These are phyloP conservation scores for Zoanthus sociatus DNA, from an alignment of 92 coral and sea anemone genomes.

Conservation along the genomic window DNA sequence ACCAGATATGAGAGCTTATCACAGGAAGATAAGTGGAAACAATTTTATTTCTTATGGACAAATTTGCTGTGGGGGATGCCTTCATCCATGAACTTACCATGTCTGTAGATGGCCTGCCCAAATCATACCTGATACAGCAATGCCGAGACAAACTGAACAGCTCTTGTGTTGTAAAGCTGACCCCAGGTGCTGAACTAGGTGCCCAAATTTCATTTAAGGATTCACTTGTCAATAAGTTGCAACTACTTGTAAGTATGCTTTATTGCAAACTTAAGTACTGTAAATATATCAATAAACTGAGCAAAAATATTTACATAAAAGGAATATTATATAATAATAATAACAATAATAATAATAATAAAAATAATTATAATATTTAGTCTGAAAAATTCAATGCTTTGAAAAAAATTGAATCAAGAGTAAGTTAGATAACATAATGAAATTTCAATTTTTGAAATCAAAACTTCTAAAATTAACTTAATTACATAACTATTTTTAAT, in stretches of 20 bases:
- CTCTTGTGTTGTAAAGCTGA: slow-evolving; percentile 50
- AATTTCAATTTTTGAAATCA: not conserved
- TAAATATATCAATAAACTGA: not conserved
- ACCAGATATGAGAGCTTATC: slow-evolving; percentile 17
- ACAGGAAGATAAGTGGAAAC: slow-evolving; percentile 22
- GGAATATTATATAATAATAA: not conserved
- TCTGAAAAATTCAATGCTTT: not conserved
- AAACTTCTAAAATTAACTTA: not conserved
- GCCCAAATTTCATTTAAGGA: slow-evolving; percentile 73
- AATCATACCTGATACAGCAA: slow-evolving; percentile 23
- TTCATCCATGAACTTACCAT: slow-evolving; percentile 18
- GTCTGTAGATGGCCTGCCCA: slow-evolving; percentile 18
- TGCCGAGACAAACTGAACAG: slow-evolving; percentile 48
- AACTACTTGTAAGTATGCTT: slow-evolving; percentile 55
- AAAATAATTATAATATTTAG: too few species aligned
- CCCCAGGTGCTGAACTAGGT: slow-evolving; percentile 68
- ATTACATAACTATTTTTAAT: too few species aligned
- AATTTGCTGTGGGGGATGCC: slow-evolving; percentile 25
- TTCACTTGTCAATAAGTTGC: slow-evolving; percentile 56
- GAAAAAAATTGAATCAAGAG: not conserved
- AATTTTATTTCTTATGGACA: slow-evolving; percentile 20
- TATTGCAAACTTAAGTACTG: not conserved
- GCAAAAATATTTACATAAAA: not conserved
- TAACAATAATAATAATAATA: not conserved
- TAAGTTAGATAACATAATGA: not conserved